Evolutionary conservation across 1,140 invertebrate genomes (phyloP).

Genomic region (Heliconius congener): DNA sequence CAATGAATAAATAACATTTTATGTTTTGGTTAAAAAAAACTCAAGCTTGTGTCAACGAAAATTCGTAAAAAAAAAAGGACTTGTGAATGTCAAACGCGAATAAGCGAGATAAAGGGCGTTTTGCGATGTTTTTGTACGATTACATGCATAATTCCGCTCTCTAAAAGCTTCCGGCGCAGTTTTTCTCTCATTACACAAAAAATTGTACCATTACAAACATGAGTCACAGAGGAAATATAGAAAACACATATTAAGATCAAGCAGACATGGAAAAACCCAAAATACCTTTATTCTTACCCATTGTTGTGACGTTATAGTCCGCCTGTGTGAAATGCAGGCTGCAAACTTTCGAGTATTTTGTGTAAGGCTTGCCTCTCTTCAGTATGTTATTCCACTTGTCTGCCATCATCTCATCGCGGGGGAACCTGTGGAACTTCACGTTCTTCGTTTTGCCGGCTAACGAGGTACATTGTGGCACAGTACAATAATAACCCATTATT

Average conservation of each 20-base stretch:
- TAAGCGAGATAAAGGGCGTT: conserved; percentile 45
- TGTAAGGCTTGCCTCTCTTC: conserved; percentile 66
- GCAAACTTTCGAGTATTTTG: conserved; percentile 77
- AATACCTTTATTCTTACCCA: conserved; percentile 79
- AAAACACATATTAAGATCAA: conserved; percentile 45
- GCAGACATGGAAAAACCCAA: conserved; percentile 70
- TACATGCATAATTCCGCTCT: conserved; percentile 38
- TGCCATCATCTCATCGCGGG: conserved; percentile 65
- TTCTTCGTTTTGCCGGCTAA: conserved; percentile 79
- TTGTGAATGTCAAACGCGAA: conserved; percentile 49
- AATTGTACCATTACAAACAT: conserved; percentile 46
- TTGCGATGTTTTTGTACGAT: conserved; percentile 37
- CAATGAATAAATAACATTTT: neutral
- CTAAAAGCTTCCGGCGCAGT: conserved; percentile 38
- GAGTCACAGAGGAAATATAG: conserved; percentile 55
- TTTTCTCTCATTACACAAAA: conserved; percentile 43
- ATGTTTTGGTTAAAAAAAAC: neutral
- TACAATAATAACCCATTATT: conserved; percentile 79
- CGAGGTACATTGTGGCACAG: conserved; percentile 77
- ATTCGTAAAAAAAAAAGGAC: conserved; percentile 41
- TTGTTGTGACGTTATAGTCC: conserved; percentile 76
- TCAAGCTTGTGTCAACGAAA: conserved; percentile 28
- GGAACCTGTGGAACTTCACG: conserved; percentile 77
- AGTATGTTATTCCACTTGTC: conserved; percentile 73
- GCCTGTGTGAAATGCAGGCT: conserved; percentile 75